phyloP scores from a whole-genome alignment of 2,113 vertebrate genomes.

The Chiloscyllium plagiosum region DNA sequence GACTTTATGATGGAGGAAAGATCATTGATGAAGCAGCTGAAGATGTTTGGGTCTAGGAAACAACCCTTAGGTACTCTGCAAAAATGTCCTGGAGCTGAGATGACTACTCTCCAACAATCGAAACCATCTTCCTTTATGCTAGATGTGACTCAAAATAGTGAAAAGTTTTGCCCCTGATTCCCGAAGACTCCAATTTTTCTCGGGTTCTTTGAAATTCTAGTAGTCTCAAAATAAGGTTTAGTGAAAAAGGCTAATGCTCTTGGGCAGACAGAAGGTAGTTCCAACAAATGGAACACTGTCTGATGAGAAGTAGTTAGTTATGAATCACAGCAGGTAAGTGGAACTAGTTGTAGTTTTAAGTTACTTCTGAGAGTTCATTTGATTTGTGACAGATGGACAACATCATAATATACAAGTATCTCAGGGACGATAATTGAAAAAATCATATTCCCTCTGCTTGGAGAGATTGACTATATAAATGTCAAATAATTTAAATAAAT shows the following conservation, averaged over 20 bases:
- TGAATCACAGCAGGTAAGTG: background rate
- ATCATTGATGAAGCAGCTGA: no score
- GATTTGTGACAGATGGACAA: constrained; percentile 17
- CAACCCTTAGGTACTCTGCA: no score
- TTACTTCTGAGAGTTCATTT: constrained; percentile 14
- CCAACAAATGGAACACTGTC: background rate
- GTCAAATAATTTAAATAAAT: background rate
- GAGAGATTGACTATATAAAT: background rate
- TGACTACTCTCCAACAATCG: no score
- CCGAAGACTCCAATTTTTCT: no score
- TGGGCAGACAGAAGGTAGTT: background rate
- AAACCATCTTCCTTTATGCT: no score
- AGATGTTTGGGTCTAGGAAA: no score
- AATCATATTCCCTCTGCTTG: background rate
- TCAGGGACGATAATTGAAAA: background rate
- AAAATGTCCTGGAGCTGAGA: no score
- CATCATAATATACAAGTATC: background rate
- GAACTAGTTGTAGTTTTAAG: background rate
- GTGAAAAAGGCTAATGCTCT: background rate
- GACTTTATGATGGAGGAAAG: no score
- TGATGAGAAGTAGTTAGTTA: background rate
- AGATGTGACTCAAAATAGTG: no score
- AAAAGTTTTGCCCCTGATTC: no score
- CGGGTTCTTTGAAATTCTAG: no score
- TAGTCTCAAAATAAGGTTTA: no score